phyloP scores from a whole-genome alignment of 2,888 invertebrate species.

The Epiblema foenella region DNA sequence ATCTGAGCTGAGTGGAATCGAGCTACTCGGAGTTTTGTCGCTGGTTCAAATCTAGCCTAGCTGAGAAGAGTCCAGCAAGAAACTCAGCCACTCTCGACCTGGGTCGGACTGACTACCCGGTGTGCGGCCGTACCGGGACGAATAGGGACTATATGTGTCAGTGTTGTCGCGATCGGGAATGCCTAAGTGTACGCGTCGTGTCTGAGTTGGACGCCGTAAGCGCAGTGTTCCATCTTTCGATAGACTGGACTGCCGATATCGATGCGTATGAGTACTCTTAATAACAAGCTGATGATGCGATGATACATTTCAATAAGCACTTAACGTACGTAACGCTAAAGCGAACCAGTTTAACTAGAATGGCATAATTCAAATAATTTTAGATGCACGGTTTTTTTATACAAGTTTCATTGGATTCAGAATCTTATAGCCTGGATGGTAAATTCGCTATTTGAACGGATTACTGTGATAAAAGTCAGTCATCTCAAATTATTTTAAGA shows the following conservation, averaged over 20 bases:
- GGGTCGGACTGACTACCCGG: too few species aligned
- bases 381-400: background rate
- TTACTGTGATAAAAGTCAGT: background rate
- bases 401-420: background rate
- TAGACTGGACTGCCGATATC: background rate
- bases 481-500: background rate
- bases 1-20: too few species aligned
- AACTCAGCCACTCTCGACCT: too few species aligned
- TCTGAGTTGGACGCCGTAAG: too few species aligned
- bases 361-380: background rate
- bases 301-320: constrained; percentile 28
- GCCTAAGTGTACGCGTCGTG: too few species aligned
- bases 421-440: background rate
- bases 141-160: too few species aligned
- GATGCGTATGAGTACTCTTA: background rate
- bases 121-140: too few species aligned
- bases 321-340: constrained; percentile 20
- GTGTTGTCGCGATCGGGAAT: too few species aligned
- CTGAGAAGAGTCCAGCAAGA: too few species aligned
- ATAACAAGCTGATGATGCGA: constrained; percentile 16
- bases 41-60: too few species aligned
- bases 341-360: constrained; percentile 15
- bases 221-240: too few species aligned
- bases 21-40: too few species aligned
- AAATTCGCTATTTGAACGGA: background rate